Conservation (phyloP, 2,113 vertebrate species). For the Sus scrofa region T2T-Sscrofa CM000824.6:83357501-83358000, state of each 20-base stretch:
- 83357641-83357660: background rate
- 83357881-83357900: background rate
- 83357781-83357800: background rate
- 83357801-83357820: background rate
- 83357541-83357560: too few relatives aligned
- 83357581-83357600: too few relatives aligned
- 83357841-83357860: background rate
- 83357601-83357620: background rate
- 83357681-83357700: background rate
- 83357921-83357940: background rate
- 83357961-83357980: background rate
- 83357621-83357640: background rate
- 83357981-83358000: background rate
- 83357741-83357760: background rate
- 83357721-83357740: background rate
- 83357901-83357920: background rate
- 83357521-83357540: too few relatives aligned
- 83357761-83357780: background rate
- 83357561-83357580: too few relatives aligned
- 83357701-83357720: too few relatives aligned
- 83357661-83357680: background rate
- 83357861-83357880: background rate
- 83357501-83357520: background rate
- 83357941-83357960: background rate
- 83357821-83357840: background rate